phyloP scores from a whole-genome alignment of 2,797 vertebrate genomes.

The Phaenicophaeus curvirostris region DNA sequence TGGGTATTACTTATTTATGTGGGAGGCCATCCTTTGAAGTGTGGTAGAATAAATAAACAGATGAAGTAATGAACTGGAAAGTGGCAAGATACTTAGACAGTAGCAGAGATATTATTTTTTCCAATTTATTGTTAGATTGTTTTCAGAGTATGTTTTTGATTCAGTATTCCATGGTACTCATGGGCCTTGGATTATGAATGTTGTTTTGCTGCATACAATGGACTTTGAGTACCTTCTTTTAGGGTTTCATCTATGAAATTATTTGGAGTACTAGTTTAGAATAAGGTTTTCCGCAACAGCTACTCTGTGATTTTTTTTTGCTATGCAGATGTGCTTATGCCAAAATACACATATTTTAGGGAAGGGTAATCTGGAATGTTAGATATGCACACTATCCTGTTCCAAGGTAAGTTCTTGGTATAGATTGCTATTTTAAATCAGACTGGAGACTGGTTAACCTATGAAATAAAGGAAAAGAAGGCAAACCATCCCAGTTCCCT shows the following conservation, averaged over 20 bases:
- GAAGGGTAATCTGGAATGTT: background rate
- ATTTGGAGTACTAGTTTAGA: background rate
- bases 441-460: background rate
- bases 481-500: background rate
- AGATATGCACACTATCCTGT: accelerated
- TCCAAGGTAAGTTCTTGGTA: background rate
- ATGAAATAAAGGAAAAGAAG: background rate
- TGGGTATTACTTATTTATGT: constrained; percentile 61
- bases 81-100: background rate
- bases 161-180: background rate
- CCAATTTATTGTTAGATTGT: background rate
- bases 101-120: background rate
- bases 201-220: background rate
- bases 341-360: accelerated
- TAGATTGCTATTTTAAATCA: background rate
- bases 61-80: background rate
- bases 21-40: background rate
- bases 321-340: background rate
- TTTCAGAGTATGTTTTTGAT: background rate
- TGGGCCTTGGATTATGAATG: background rate
- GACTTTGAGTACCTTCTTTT: background rate
- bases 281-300: background rate
- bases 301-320: background rate
- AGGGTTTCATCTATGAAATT: background rate
- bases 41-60: background rate